A percentile compares a stretch with the other conserved stretches of the same genome.
These are phyloP conservation scores for Spongilla lacustris DNA, from an alignment of 37 sponge, comb jelly and placozoan species.

Conservation along the genomic window DNA sequence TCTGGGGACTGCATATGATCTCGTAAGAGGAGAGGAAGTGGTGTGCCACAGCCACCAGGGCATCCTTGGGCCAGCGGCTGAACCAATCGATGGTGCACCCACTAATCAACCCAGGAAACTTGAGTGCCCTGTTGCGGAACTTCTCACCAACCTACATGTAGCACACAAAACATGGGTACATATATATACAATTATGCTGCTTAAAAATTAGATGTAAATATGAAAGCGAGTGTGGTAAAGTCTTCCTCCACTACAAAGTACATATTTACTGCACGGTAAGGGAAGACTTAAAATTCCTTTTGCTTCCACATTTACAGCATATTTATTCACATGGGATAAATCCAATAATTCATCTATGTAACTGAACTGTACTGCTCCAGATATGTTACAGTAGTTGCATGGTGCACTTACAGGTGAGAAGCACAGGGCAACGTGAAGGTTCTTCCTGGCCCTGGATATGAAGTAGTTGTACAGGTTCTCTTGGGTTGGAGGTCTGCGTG, in stretches of 20 bases:
- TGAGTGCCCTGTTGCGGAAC: slow-evolving; percentile 93
- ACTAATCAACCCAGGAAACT: slow-evolving; percentile 96
- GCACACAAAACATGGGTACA: neutral
- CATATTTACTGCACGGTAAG: too few relatives aligned
- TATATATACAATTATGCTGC: neutral
- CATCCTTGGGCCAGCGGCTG: slow-evolving; percentile 98
- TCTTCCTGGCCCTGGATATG: slow-evolving; percentile 89
- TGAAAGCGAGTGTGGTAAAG: too few relatives aligned
- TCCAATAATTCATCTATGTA: too few relatives aligned
- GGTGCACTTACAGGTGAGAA: slow-evolving; percentile 91
- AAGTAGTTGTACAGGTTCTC: slow-evolving; percentile 99
- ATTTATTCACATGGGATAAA: too few relatives aligned
- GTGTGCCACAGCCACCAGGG: slow-evolving; percentile 94
- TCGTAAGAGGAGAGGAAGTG: slow-evolving; percentile 91
- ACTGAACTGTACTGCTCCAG: too few relatives aligned
- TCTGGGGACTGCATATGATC: slow-evolving; percentile 76
- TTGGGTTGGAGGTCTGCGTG: slow-evolving; percentile 90
- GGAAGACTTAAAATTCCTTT: too few relatives aligned
- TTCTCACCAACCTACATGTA: slow-evolving; percentile 92
- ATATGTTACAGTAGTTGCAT: too few relatives aligned
- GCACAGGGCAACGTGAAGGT: slow-evolving; percentile 99
- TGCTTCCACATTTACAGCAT: too few relatives aligned
- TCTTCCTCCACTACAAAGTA: too few relatives aligned
- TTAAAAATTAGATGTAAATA: too few relatives aligned
- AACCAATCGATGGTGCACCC: slow-evolving; percentile 99